phyloP scores from a whole-genome alignment of 2,113 vertebrate genomes.

The Austrofundulus limnaeus region DNA sequence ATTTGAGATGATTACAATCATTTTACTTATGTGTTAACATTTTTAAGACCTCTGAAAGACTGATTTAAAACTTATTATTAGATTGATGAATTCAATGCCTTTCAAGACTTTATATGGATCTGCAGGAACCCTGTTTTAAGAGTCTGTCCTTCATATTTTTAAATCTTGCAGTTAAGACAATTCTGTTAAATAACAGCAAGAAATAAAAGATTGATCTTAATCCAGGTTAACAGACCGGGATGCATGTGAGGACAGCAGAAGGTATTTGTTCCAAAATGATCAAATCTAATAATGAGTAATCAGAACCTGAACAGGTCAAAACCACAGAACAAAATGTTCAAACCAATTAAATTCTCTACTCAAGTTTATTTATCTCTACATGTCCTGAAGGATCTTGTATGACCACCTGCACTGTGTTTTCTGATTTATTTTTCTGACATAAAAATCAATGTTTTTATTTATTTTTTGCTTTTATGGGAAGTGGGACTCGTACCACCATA shows the following conservation, averaged over 20 bases:
- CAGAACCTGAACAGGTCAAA: slow-evolving; percentile 48
- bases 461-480: slow-evolving; percentile 59
- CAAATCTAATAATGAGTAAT: slow-evolving; percentile 53
- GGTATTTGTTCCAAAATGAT: slow-evolving; percentile 24
- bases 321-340: slow-evolving; percentile 44
- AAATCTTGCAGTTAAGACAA: slow-evolving; percentile 36
- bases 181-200: slow-evolving; percentile 32
- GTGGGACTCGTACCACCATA: slow-evolving; percentile 21
- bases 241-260: no score
- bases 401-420: slow-evolving; percentile 27
- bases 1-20: no score
- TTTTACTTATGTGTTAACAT: no score
- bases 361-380: slow-evolving; percentile 33
- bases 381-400: slow-evolving; percentile 12
- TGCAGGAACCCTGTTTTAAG: no score
- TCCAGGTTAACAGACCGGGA: no score
- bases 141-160: not conserved
- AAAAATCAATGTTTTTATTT: slow-evolving; percentile 71
- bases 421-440: slow-evolving; percentile 46
- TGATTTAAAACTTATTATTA: no score
- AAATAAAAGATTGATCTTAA: slow-evolving; percentile 46
- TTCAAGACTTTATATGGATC: no score
- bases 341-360: slow-evolving; percentile 22
- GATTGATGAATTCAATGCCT: no score
- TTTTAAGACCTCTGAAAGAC: no score